phyloP scores from a whole-genome alignment of 2,113 vertebrate species.

The Casuarius casuarius region DNA sequence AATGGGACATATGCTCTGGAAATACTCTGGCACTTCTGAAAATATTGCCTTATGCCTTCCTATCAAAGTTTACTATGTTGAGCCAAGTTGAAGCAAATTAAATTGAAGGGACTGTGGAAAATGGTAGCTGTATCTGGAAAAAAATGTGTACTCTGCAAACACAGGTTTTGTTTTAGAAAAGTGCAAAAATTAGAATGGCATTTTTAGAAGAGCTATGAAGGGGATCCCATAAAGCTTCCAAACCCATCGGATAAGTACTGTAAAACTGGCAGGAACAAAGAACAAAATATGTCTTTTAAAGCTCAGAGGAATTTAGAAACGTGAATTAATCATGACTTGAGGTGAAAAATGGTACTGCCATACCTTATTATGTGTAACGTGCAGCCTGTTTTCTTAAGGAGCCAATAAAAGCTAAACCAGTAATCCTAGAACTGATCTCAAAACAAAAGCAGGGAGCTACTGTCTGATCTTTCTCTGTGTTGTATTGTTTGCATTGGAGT shows the following conservation, averaged over 20 bases:
- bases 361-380: background rate
- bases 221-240: background rate
- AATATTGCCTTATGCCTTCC: background rate
- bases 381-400: background rate
- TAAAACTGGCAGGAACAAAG: background rate
- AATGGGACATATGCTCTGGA: background rate
- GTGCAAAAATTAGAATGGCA: background rate
- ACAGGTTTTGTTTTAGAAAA: background rate
- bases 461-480: background rate
- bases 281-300: background rate
- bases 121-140: background rate
- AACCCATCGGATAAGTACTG: background rate
- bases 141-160: background rate
- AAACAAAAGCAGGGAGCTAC: background rate
- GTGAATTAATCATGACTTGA: background rate
- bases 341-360: background rate
- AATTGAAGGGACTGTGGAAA: background rate
- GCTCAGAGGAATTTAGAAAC: background rate
- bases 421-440: background rate
- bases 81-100: background rate
- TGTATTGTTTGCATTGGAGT: background rate
- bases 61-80: background rate
- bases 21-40: background rate
- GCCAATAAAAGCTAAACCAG: background rate
- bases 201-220: slow-evolving; percentile 6